A percentile compares a stretch with the other conserved stretches of the same genome.
phyloP scores from a whole-genome alignment of 2,888 invertebrate species.

The Eudemis profundana region DNA sequence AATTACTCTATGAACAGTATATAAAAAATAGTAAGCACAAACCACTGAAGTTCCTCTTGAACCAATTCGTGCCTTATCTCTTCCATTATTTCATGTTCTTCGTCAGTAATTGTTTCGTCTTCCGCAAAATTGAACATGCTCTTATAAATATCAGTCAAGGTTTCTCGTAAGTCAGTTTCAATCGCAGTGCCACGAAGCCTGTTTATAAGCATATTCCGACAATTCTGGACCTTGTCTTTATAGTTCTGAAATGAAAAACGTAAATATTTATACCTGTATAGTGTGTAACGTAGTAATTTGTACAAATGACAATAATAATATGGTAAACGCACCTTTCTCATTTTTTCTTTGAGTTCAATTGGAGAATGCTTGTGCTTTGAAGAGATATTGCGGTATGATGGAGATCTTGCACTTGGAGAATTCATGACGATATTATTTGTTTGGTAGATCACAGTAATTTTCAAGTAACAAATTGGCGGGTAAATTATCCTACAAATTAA shows the following conservation, averaged over 20 bases:
- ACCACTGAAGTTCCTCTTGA: constrained; percentile 78
- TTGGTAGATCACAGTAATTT: neutral
- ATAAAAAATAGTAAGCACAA: constrained; percentile 43
- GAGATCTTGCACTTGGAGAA: constrained; percentile 60
- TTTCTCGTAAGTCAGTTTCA: constrained; percentile 63
- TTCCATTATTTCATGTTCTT: constrained; percentile 68
- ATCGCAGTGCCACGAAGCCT: constrained; percentile 63
- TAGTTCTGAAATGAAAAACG: constrained; percentile 66
- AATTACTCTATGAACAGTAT: too few relatives aligned
- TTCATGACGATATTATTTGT: constrained; percentile 55
- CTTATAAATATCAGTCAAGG: constrained; percentile 70
- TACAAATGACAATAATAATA: neutral
- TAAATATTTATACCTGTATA: constrained; percentile 7
- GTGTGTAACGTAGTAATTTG: too few relatives aligned
- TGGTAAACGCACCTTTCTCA: constrained; percentile 71
- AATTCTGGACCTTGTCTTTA: constrained; percentile 71
- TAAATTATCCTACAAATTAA: neutral
- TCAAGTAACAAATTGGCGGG: constrained; percentile 29
- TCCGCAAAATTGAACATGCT: constrained; percentile 63
- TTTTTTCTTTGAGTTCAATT: constrained; percentile 75
- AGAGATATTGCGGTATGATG: constrained; percentile 69
- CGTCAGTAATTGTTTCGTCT: constrained; percentile 57
- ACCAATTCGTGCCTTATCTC: constrained; percentile 74
- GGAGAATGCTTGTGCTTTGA: constrained; percentile 68
- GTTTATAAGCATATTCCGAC: constrained; percentile 70